Conservation (phyloP, 53 echinoderm and acorn worm species). For the Paracentrotus lividus region DNA sequence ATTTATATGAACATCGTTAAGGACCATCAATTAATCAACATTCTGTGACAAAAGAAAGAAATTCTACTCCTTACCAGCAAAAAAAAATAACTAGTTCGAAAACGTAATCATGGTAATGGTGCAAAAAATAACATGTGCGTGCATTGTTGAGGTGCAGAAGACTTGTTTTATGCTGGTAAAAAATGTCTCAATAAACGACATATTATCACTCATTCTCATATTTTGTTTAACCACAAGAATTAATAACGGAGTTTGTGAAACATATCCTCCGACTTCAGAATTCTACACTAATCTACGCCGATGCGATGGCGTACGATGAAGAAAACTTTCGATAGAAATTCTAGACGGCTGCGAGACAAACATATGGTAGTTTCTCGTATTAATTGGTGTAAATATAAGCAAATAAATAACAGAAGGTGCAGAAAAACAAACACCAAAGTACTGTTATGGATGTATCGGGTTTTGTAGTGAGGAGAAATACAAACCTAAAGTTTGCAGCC, state of each 20-base stretch:
- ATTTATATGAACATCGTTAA: background rate
- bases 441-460: background rate
- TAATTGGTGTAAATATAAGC: background rate
- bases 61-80: background rate
- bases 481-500: background rate
- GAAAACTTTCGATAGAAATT: background rate
- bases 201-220: background rate
- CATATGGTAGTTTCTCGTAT: background rate
- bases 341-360: background rate
- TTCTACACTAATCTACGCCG: background rate
- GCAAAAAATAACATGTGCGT: background rate
- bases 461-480: background rate
- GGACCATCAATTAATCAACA: background rate
- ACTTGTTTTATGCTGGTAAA: background rate
- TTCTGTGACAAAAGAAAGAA: background rate
- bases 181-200: background rate
- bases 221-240: background rate
- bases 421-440: background rate
- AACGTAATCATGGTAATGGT: background rate
- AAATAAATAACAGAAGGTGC: conserved; percentile 4
- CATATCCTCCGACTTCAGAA: background rate
- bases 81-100: background rate
- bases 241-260: background rate
- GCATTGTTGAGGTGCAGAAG: background rate
- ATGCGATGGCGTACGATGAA: background rate